phyloP scores from a whole-genome alignment of 2,113 vertebrate species.

The Polypterus senegalus region DNA sequence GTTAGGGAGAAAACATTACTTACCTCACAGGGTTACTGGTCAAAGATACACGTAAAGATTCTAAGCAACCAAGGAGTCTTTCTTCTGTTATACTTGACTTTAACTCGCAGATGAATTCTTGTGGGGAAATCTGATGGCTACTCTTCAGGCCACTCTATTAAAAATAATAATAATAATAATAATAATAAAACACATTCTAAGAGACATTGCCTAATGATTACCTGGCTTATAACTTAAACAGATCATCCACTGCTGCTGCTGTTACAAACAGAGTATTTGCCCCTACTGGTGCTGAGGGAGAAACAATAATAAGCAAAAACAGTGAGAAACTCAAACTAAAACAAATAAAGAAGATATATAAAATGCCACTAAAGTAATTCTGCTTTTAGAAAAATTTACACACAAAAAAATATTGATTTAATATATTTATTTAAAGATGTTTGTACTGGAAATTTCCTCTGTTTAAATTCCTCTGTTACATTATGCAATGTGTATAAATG shows the following conservation, averaged over 20 bases:
- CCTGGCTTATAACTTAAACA: not conserved
- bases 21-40: slow-evolving; percentile 98
- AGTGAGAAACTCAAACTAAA: too few species aligned
- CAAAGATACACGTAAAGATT: slow-evolving; percentile 84
- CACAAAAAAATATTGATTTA: too few species aligned
- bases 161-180: slow-evolving; percentile 8
- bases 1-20: slow-evolving; percentile 7
- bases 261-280: not conserved
- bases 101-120: slow-evolving; percentile 85
- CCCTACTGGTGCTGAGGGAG: not conserved
- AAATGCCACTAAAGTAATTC: too few species aligned
- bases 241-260: not conserved
- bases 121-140: slow-evolving; percentile 74
- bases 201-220: slow-evolving; percentile 2
- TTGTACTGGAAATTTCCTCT: too few species aligned
- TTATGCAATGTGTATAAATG: too few species aligned
- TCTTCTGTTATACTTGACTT: slow-evolving; percentile 76
- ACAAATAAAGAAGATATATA: too few species aligned
- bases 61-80: slow-evolving; percentile 75
- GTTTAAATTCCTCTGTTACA: too few species aligned
- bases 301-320: too few species aligned
- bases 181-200: slow-evolving; percentile 16
- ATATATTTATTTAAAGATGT: too few species aligned
- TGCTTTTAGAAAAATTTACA: too few species aligned
- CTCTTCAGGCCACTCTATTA: slow-evolving; percentile 76